Evolutionary conservation across 2,888 invertebrate genomes (phyloP).

Genomic region (Mythimna pallens): DNA sequence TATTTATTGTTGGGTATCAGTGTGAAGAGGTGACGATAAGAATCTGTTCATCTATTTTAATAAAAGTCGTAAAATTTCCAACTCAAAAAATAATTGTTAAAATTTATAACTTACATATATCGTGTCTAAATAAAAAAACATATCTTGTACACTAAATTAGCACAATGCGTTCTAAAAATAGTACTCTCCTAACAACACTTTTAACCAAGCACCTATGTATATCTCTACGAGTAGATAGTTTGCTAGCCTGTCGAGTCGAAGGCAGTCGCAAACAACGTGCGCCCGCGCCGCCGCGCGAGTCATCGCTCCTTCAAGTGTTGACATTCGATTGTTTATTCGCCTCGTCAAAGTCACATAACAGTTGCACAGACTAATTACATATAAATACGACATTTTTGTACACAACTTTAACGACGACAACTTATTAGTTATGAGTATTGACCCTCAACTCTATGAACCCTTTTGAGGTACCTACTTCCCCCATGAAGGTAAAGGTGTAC

Average conservation of each 20-base stretch:
- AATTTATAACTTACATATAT: constrained; percentile 1
- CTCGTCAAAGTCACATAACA: constrained; percentile 82
- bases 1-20: constrained; percentile 59
- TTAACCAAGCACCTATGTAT: constrained; percentile 4
- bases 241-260: constrained; percentile 65
- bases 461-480: constrained; percentile 37
- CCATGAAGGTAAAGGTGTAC: constrained; percentile 10
- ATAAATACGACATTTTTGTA: constrained; percentile 71
- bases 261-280: constrained; percentile 66
- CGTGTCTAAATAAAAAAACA: constrained; percentile 7
- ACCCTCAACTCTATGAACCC: constrained; percentile 39
- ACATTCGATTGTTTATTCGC: constrained; percentile 87
- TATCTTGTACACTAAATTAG: constrained; percentile 29
- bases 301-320: constrained; percentile 89
- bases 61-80: background rate
- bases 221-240: constrained; percentile 28
- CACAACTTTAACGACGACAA: constrained; percentile 12
- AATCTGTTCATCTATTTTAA: constrained; percentile 6
- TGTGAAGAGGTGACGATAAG: constrained; percentile 36
- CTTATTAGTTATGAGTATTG: constrained; percentile 7
- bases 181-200: constrained; percentile 2
- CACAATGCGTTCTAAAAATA: constrained; percentile 12
- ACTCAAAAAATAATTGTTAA: background rate
- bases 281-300: constrained; percentile 74
- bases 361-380: constrained; percentile 84